Evolutionary conservation across 2,797 vertebrate species (phyloP).

Genomic region (Crenuchus spilurus): DNA sequence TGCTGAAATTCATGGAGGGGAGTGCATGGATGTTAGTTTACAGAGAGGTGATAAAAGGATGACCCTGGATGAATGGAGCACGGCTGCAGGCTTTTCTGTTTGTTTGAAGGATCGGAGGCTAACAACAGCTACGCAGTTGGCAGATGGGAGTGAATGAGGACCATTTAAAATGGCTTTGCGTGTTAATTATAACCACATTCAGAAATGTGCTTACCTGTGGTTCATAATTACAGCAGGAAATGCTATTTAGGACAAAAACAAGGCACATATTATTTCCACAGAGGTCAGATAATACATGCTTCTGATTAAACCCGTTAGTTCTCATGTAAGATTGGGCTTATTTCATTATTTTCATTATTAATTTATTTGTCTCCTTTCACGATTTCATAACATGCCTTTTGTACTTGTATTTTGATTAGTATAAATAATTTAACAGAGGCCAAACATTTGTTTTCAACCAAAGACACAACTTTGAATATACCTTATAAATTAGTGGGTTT

Average conservation of each 20-base stretch:
- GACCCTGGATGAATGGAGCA: constrained; percentile 43
- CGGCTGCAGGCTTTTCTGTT: constrained; percentile 23
- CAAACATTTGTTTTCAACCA: too few species aligned
- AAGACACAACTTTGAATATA: too few species aligned
- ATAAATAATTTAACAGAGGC: too few species aligned
- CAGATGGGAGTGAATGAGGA: constrained; percentile 33
- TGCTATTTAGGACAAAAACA: constrained; percentile 12
- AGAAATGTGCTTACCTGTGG: constrained; percentile 11
- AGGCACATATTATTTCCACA: background rate
- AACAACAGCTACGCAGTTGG: constrained; percentile 17
- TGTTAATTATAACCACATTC: constrained; percentile 33
- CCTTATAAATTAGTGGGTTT: too few species aligned
- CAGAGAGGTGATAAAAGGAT: constrained; percentile 45
- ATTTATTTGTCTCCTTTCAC: too few species aligned
- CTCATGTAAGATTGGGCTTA: too few species aligned
- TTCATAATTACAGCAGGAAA: constrained; percentile 25
- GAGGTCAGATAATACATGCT: constrained; percentile 4
- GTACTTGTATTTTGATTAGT: too few species aligned
- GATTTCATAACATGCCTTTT: too few species aligned
- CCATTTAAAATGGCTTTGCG: constrained; percentile 32
- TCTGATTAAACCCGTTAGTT: constrained; percentile 13
- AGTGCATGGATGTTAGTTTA: constrained; percentile 34
- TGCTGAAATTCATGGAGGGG: constrained; percentile 34
- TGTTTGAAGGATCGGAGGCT: constrained; percentile 10
- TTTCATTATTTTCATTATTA: too few species aligned